These are phyloP conservation scores for Parelbella ahira DNA, from an alignment of 2,888 invertebrate species.

Conservation along the genomic window DNA sequence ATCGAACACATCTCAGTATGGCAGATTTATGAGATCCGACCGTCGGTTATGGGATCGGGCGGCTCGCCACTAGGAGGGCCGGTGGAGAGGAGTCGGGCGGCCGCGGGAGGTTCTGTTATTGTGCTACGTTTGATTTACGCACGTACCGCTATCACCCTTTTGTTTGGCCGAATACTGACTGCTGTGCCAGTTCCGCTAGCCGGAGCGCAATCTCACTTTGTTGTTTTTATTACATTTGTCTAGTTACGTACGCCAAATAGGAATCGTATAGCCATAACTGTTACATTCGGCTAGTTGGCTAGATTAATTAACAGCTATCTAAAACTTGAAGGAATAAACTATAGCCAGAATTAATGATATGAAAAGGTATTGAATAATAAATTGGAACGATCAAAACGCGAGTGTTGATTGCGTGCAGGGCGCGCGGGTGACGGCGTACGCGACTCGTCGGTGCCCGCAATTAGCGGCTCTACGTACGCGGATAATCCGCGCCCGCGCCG, in stretches of 20 bases:
- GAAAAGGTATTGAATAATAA: slow-evolving; percentile 13
- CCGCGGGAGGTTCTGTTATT: slow-evolving; percentile 71
- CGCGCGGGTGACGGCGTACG: slow-evolving; percentile 23
- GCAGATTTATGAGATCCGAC: slow-evolving; percentile 73
- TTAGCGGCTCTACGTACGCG: slow-evolving; percentile 73
- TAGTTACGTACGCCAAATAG: no score
- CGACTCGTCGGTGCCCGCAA: slow-evolving; percentile 67
- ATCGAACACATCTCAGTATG: slow-evolving; percentile 68
- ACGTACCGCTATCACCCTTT: slow-evolving; percentile 78
- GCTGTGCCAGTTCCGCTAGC: slow-evolving; percentile 68
- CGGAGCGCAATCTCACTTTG: slow-evolving; percentile 54
- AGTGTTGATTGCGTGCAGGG: slow-evolving; percentile 36
- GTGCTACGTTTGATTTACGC: slow-evolving; percentile 79
- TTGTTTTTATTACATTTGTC: slow-evolving; percentile 30
- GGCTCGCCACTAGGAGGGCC: slow-evolving; percentile 52
- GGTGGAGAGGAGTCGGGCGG: slow-evolving; percentile 51
- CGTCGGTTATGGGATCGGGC: slow-evolving; percentile 57
- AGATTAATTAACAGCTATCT: not conserved
- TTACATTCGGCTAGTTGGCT: slow-evolving; percentile 7
- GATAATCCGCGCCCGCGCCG: slow-evolving; percentile 60
- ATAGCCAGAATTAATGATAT: slow-evolving; percentile 1
- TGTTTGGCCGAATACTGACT: slow-evolving; percentile 74
- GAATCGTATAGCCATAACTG: no score
- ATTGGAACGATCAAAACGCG: slow-evolving; percentile 27
- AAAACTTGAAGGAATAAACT: slow-evolving; percentile 4